Percentiles rank a stretch among this genome's conserved stretches.
phyloP scores from a whole-genome alignment of 35 echinoderm and acorn worm genomes.

The Apostichopus parvimensis region DNA sequence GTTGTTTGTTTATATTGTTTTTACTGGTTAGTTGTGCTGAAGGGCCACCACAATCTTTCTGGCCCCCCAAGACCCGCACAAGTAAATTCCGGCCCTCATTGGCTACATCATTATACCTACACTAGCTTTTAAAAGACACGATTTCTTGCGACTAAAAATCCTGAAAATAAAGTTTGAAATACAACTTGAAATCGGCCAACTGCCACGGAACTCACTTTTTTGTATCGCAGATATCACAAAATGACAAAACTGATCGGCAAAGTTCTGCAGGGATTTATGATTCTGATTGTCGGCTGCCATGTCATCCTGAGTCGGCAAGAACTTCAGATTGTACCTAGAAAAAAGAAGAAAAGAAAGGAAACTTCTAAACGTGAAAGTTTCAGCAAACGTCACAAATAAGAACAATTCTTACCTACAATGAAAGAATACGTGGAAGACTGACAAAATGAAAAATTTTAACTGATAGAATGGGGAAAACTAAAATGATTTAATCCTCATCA shows the following conservation, averaged over 20 bases:
- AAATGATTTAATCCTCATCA: too few relatives aligned
- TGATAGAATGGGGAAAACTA: too few relatives aligned
- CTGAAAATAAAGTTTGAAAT: not conserved
- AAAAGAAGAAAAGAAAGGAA: not conserved
- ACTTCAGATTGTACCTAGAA: slow-evolving; percentile 69
- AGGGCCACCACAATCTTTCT: too few relatives aligned
- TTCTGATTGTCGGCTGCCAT: slow-evolving; percentile 69
- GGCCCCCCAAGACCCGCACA: too few relatives aligned
- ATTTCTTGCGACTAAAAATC: not conserved
- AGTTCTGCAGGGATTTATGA: slow-evolving; percentile 58
- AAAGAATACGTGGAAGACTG: too few relatives aligned
- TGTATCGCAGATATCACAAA: slow-evolving; percentile 84
- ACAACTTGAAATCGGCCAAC: not conserved
- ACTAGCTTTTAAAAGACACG: not conserved
- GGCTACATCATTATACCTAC: not conserved
- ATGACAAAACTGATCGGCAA: slow-evolving; percentile 75
- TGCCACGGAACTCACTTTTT: slow-evolving; percentile 37
- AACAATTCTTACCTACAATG: too few relatives aligned
- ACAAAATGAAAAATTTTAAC: too few relatives aligned
- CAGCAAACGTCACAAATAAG: too few relatives aligned
- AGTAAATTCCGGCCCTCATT: too few relatives aligned
- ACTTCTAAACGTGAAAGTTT: too few relatives aligned
- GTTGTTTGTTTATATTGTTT: too few relatives aligned
- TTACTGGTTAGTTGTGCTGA: too few relatives aligned
- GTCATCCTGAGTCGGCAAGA: slow-evolving; percentile 37